Conservation (phyloP, 1,140 invertebrate species). For the Lasaia peninsularis region DNA sequence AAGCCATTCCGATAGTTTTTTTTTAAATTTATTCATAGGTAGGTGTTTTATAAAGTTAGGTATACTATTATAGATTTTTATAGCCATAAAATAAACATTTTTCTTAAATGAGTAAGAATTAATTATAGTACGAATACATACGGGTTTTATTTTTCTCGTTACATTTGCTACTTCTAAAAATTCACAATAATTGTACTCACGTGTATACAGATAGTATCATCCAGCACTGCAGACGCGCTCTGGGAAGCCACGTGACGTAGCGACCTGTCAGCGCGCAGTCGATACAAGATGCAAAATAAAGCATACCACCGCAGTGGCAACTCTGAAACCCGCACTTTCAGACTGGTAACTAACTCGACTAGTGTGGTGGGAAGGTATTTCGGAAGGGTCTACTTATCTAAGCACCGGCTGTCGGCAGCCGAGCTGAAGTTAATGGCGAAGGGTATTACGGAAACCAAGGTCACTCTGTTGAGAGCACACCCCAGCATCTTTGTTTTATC, state of each 20-base stretch:
- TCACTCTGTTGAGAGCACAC: conserved; percentile 60
- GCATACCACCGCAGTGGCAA: conserved; percentile 69
- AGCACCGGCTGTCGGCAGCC: conserved; percentile 69
- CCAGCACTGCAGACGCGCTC: conserved; percentile 77
- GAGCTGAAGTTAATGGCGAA: conserved; percentile 51
- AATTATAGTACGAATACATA: no score
- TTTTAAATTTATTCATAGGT: no score
- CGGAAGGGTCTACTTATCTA: conserved; percentile 60
- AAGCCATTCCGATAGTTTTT: no score
- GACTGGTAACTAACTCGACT: conserved; percentile 71
- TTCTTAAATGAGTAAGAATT: no score
- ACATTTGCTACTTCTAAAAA: neutral
- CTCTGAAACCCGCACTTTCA: conserved; percentile 34
- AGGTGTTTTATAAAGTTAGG: no score
- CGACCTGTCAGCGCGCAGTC: conserved; percentile 77
- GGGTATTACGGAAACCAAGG: conserved; percentile 46
- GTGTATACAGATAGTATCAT: conserved; percentile 79
- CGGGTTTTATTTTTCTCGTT: neutral
- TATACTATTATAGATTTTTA: no score
- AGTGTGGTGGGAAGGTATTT: conserved; percentile 38
- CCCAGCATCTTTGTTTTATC: conserved; percentile 70
- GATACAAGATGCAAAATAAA: conserved; percentile 75
- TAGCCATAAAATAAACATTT: no score
- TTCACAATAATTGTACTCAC: conserved; percentile 56
- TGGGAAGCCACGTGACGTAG: conserved; percentile 77